A percentile compares a stretch with the other conserved stretches of the same genome.
These are phyloP conservation scores for Prionace glauca DNA, from an alignment of 2,797 vertebrate genomes.

Conservation along the genomic window DNA sequence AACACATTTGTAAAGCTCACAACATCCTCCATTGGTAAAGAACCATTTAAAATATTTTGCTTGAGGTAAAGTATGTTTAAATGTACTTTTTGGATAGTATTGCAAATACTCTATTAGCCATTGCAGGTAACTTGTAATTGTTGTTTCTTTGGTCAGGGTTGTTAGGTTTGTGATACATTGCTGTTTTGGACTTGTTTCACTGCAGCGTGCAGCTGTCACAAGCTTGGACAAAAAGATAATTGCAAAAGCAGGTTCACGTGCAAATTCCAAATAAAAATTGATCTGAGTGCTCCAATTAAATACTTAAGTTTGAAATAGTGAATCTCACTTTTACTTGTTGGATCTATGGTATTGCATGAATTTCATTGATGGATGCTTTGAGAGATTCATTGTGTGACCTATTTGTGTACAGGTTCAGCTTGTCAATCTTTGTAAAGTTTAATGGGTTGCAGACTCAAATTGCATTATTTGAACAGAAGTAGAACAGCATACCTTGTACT, in stretches of 20 bases:
- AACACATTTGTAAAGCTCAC: background rate
- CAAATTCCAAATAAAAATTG: no score
- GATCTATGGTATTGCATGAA: no score
- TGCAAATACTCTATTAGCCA: background rate
- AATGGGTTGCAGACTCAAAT: background rate
- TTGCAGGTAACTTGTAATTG: no score
- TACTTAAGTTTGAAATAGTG: no score
- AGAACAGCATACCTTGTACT: background rate
- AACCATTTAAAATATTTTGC: background rate
- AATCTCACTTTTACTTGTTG: no score
- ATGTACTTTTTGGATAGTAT: background rate
- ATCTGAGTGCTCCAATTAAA: no score
- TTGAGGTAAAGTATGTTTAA: background rate
- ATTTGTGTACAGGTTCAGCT: background rate
- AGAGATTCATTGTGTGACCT: background rate
- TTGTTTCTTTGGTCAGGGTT: no score
- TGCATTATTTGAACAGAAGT: background rate
- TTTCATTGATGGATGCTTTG: background rate
- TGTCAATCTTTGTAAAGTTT: background rate
- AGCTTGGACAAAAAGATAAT: no score
- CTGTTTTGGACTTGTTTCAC: no score
- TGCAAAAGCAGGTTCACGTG: no score
- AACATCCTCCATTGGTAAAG: background rate
- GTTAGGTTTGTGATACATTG: no score
- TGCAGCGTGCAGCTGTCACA: no score